Percentiles rank a stretch among this genome's conserved stretches.
These are phyloP conservation scores for Brachirus orientalis DNA, from an alignment of 2,113 vertebrate species.

Conservation along the genomic window DNA sequence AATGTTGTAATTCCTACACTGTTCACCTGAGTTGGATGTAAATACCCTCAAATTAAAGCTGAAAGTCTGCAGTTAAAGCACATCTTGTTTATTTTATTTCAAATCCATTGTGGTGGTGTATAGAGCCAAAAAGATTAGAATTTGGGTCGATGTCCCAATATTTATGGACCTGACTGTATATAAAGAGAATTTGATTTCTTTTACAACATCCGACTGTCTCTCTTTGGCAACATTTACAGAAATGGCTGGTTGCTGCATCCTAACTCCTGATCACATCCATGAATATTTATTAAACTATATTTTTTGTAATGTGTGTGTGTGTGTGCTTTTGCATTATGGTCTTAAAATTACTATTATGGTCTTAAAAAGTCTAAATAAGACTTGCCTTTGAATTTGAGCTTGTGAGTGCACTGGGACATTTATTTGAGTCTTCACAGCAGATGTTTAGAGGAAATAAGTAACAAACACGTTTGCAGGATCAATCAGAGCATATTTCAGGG, in stretches of 20 bases:
- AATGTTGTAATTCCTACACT: too few relatives aligned
- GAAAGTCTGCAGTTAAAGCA: too few relatives aligned
- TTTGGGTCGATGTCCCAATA: too few relatives aligned
- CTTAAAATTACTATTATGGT: not conserved
- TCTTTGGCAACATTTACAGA: not conserved
- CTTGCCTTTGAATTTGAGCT: slow-evolving; percentile 12
- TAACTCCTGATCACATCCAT: not conserved
- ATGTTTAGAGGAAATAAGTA: slow-evolving; percentile 2
- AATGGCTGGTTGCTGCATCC: not conserved
- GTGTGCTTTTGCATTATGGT: not conserved
- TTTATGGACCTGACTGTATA: too few relatives aligned
- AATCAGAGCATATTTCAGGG: slow-evolving; percentile 29
- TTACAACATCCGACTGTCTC: not conserved
- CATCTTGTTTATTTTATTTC: too few relatives aligned
- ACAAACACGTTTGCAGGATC: slow-evolving; percentile 33
- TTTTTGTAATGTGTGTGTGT: not conserved
- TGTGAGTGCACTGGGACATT: not conserved
- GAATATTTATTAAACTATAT: slow-evolving; percentile 15
- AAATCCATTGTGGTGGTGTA: too few relatives aligned
- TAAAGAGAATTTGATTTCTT: too few relatives aligned
- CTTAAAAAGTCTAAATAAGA: too few relatives aligned
- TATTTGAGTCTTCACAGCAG: not conserved
- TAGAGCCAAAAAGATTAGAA: too few relatives aligned
- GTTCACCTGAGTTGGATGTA: too few relatives aligned
- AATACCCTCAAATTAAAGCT: too few relatives aligned